Evolutionary conservation across 2,888 invertebrate genomes (phyloP), one percentile per base, ranked within the genome.

Genomic region (Myopa testacea): DNA sequence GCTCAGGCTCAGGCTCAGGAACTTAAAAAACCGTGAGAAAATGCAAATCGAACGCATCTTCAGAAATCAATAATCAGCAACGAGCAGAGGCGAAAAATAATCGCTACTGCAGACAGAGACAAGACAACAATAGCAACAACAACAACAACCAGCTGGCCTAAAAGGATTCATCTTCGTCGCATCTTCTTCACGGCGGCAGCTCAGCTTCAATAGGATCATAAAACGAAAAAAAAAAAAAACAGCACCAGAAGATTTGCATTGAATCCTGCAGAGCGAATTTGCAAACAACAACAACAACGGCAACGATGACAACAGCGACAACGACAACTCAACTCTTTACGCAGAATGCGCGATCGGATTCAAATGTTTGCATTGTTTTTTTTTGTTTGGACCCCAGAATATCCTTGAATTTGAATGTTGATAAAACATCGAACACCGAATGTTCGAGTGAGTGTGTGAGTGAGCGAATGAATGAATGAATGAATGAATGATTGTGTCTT

Each of bases 381-480:
- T 52, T 50, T 14, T n/a, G n/a, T 50, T 8, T 8, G 34, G 4
- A 12, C 34, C 73, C 19, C 38, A 60, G 69, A 45, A 81, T 14
- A 65, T 65, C 12, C 14, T 14, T 84, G 82, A 83, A 86, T 86
- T 86, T 85, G 80, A 86, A 87, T 87, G 85, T 86, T 82, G 80
- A 58, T 58, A 14, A 58, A 58, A 16, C 34, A 26, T 19, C 62
- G 62, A 26, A 10, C 26, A 10, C 7, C 10, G 45, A 45, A 45
- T 45, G 45, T 45, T 6, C 10, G 45, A 6, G 45, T 45, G 26
- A 26, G 26, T 2, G 26, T 1, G 26, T 26, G 45, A 45, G 10
- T 3, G 45, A 45, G 26, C 26, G 26, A 10, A 3, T 45, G 45
- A 45, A 45, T 45, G 45, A 8, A 10, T 45, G 45, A 6, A 10